phyloP scores from a whole-genome alignment of 2,797 vertebrate genomes.

The Cryptoblepharus egeriae region DNA sequence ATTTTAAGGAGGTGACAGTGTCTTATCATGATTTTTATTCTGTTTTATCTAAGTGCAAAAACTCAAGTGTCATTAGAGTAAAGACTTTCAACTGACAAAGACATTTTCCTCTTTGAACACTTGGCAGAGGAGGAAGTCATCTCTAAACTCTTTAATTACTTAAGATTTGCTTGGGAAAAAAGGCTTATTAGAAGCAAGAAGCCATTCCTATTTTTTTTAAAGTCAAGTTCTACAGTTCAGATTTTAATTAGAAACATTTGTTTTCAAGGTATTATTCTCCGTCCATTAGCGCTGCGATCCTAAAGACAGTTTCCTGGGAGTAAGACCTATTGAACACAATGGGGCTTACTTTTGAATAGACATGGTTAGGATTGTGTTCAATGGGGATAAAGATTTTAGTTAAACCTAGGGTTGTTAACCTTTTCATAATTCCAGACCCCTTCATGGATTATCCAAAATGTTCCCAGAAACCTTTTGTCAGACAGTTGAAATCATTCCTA shows the following conservation, averaged over 20 bases:
- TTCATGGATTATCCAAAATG: too few species aligned
- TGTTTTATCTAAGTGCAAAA: conserved; percentile 14
- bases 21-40: conserved; percentile 18
- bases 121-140: conserved; percentile 20
- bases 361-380: too few species aligned
- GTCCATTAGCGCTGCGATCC: too few species aligned
- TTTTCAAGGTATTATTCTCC: neutral
- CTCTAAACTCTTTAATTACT: conserved; percentile 19
- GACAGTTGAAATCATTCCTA: too few species aligned
- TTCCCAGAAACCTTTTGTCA: too few species aligned
- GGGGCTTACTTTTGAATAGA: too few species aligned
- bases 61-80: neutral
- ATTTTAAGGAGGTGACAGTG: conserved; percentile 1
- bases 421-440: too few species aligned
- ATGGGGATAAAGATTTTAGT: neutral
- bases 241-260: conserved; percentile 19
- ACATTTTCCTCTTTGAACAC: conserved; percentile 26
- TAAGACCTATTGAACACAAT: too few species aligned
- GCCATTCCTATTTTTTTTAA: conserved; percentile 1
- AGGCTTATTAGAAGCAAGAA: neutral
- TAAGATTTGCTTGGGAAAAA: conserved; percentile 8
- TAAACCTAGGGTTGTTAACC: neutral
- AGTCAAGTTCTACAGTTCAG: neutral
- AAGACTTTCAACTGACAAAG: conserved; percentile 7
- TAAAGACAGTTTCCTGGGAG: too few species aligned